These are phyloP conservation scores for Drosophila aff. DNA, from an alignment of 1,140 invertebrate genomes.

Conservation along the genomic window DNA sequence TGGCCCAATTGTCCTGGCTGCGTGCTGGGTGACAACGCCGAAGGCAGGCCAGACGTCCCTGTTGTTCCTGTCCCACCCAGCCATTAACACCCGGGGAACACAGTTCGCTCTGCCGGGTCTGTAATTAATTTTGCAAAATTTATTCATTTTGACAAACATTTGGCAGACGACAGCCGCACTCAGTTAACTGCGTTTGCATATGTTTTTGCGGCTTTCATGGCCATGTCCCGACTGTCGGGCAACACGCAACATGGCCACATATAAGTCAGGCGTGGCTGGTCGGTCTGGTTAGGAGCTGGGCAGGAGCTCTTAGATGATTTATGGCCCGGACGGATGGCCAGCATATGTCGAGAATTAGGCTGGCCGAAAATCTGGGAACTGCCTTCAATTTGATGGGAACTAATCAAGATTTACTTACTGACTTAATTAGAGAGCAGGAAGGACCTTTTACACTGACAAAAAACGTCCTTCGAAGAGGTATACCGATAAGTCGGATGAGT, in stretches of 20 bases:
- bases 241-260: constrained; percentile 55
- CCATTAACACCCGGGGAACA: constrained; percentile 31
- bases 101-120: constrained; percentile 25
- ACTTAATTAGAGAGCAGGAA: constrained; percentile 33
- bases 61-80: constrained; percentile 5
- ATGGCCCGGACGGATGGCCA: constrained; percentile 20
- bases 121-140: constrained; percentile 80
- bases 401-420: constrained; percentile 46
- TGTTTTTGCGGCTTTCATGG: constrained; percentile 52
- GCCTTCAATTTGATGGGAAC: constrained; percentile 33
- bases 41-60: constrained; percentile 13
- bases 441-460: constrained; percentile 22
- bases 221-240: constrained; percentile 28
- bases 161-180: constrained; percentile 50
- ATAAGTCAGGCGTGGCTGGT: constrained; percentile 23
- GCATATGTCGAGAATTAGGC: constrained; percentile 38
- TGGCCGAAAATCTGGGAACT: constrained; percentile 26
- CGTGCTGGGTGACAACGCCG: constrained; percentile 53
- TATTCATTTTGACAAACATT: constrained; percentile 72
- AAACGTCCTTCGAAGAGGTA: background rate
- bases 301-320: constrained; percentile 29
- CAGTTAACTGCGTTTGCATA: constrained; percentile 66
- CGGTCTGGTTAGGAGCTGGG: background rate
- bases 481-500: background rate
- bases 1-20: constrained; percentile 46